phyloP scores from a whole-genome alignment of 2,797 vertebrate genomes.

The Parauchenoglanis punctatus region DNA sequence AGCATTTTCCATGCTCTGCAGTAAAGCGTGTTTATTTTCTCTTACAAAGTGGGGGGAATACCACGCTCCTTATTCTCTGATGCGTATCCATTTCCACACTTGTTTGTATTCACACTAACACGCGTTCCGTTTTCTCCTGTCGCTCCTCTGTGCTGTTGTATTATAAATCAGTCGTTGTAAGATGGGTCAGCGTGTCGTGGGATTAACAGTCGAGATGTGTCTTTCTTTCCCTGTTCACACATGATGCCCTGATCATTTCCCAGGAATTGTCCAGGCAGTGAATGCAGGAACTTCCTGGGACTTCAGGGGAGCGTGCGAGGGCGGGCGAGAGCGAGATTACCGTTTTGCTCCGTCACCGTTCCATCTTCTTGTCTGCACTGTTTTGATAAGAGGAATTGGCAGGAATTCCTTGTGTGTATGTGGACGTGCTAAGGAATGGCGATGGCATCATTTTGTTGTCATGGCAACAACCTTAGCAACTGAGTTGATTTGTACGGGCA shows the following conservation, averaged over 20 bases:
- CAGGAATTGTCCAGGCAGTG: background rate
- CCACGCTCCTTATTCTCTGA: background rate
- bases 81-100: too few species aligned
- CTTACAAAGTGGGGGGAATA: background rate
- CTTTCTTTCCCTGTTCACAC: background rate
- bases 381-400: background rate
- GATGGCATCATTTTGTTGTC: constrained; percentile 43
- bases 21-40: background rate
- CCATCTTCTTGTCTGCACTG: background rate
- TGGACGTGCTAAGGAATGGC: background rate
- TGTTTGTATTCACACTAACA: background rate
- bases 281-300: background rate
- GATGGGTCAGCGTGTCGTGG: background rate
- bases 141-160: background rate
- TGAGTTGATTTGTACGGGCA: background rate
- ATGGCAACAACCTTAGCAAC: background rate
- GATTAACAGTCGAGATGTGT: too few species aligned
- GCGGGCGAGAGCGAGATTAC: background rate
- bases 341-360: background rate
- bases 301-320: background rate
- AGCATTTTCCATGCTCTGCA: background rate
- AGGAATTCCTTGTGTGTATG: background rate
- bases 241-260: background rate
- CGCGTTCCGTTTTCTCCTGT: background rate
- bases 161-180: background rate